These are phyloP conservation scores for Sesamia nonagrioides DNA, from an alignment of 1,140 invertebrate genomes.

Conservation along the genomic window DNA sequence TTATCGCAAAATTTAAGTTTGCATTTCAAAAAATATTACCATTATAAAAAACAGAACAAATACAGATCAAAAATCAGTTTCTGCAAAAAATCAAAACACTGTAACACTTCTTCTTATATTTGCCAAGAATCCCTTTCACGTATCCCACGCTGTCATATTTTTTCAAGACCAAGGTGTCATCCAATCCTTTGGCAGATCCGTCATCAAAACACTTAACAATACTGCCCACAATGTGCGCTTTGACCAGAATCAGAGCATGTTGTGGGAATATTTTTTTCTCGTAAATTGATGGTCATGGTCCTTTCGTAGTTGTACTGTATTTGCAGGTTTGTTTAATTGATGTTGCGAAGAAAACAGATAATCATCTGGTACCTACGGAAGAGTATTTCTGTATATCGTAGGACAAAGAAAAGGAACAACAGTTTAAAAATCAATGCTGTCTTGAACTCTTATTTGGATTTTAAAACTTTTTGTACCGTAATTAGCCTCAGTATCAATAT, in stretches of 20 bases:
- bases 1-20: neutral
- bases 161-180: constrained; percentile 68
- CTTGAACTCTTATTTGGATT: neutral
- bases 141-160: constrained; percentile 81
- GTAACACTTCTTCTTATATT: constrained; percentile 3
- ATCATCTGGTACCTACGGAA: neutral
- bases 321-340: constrained; percentile 14
- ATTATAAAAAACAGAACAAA: neutral
- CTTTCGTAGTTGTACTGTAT: constrained; percentile 56
- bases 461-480: neutral
- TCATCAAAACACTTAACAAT: constrained; percentile 69
- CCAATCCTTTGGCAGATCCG: constrained; percentile 73
- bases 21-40: neutral
- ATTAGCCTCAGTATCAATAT: neutral
- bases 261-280: constrained; percentile 68
- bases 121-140: constrained; percentile 50
- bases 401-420: neutral
- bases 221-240: constrained; percentile 77
- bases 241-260: constrained; percentile 80
- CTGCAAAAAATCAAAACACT: neutral
- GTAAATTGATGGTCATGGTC: constrained; percentile 56
- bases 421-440: neutral
- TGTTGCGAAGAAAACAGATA: neutral
- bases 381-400: neutral
- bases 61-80: neutral